A percentile compares a stretch with the other conserved stretches of the same genome.
These are phyloP conservation scores for Ciconia boyciana DNA, from an alignment of 2,113 vertebrate species.

Conservation along the genomic window DNA sequence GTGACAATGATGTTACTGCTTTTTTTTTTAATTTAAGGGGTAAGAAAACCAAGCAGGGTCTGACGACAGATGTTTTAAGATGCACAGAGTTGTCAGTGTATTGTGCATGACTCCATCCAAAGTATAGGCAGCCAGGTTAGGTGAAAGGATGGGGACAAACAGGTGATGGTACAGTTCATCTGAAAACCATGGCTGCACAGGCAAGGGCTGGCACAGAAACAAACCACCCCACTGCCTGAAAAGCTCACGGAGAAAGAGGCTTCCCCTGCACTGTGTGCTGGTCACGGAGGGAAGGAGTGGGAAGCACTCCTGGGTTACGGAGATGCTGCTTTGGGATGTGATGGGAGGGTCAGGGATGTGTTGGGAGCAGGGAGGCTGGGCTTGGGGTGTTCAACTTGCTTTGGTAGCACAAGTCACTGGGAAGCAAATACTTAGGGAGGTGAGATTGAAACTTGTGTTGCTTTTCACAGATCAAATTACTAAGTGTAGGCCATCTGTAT, in stretches of 20 bases:
- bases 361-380: rapidly evolving
- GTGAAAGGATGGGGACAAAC: not conserved
- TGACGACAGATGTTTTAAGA: not conserved
- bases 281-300: rapidly evolving
- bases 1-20: not conserved
- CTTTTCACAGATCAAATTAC: not conserved
- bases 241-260: not conserved
- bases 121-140: not conserved
- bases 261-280: not conserved
- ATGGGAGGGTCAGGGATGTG: not conserved
- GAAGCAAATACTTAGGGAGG: not conserved
- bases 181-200: not conserved
- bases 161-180: not conserved
- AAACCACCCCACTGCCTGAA: not conserved
- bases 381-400: not conserved
- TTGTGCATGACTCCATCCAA: not conserved
- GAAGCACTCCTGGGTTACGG: rapidly evolving
- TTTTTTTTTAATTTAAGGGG: not conserved
- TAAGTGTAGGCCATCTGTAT: not conserved
- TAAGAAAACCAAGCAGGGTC: not conserved
- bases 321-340: not conserved
- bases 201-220: not conserved
- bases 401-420: rapidly evolving
- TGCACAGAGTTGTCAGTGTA: not conserved
- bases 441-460: not conserved